A percentile compares a stretch with the other conserved stretches of the same genome.
phyloP scores from a whole-genome alignment of 1,140 invertebrate species.

The Zaprionus gabonicus region DNA sequence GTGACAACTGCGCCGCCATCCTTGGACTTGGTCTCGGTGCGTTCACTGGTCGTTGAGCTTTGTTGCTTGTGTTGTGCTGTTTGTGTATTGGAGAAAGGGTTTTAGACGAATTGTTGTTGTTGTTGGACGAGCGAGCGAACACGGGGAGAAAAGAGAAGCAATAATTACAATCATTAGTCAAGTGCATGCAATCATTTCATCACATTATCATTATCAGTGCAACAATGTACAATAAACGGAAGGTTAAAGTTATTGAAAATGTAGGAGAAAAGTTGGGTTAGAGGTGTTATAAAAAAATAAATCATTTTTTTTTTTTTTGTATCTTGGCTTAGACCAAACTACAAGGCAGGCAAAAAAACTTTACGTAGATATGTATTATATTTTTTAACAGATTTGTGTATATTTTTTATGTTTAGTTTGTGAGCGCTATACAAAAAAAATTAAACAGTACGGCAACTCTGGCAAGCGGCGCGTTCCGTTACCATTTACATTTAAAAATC shows the following conservation, averaged over 20 bases:
- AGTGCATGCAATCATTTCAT: constrained; percentile 57
- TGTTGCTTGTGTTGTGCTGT: constrained; percentile 81
- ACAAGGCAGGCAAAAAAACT: constrained; percentile 38
- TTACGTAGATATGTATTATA: constrained; percentile 15
- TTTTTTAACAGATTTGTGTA: constrained; percentile 17
- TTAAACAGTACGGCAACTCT: constrained; percentile 16
- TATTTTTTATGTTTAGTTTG: background rate
- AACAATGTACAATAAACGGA: constrained; percentile 27
- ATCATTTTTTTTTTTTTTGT: constrained; percentile 25
- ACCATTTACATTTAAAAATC: background rate
- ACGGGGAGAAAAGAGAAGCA: constrained; percentile 62
- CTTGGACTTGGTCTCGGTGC: constrained; percentile 80
- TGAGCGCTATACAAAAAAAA: constrained; percentile 26
- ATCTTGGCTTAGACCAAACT: constrained; percentile 43
- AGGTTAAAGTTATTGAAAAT: constrained; percentile 40
- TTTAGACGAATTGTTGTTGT: constrained; percentile 57
- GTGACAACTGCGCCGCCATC: constrained; percentile 83
- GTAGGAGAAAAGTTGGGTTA: constrained; percentile 17
- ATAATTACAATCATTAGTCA: constrained; percentile 69
- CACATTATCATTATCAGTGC: constrained; percentile 12
- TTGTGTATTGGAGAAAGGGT: constrained; percentile 62
- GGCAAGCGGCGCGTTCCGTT: constrained; percentile 5
- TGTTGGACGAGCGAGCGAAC: constrained; percentile 39
- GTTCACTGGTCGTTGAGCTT: constrained; percentile 79
- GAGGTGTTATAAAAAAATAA: constrained; percentile 16